phyloP scores from a whole-genome alignment of 2,888 invertebrate species.

The Luffia ferchaultella region DNA sequence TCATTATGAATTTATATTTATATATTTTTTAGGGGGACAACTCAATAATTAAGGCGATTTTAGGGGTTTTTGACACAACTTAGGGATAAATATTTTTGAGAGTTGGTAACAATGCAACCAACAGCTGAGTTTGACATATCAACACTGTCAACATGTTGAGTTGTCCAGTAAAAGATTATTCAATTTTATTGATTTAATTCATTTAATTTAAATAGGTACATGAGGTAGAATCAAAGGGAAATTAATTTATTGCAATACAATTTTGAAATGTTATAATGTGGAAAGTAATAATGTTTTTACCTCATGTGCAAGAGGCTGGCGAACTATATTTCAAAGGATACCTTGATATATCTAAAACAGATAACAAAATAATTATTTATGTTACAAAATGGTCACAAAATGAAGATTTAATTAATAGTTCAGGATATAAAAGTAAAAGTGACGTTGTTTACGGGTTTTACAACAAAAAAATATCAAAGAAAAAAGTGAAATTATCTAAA shows the following conservation, averaged over 20 bases:
- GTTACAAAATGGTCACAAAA: conserved; percentile 28
- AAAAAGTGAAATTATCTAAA: conserved; percentile 8
- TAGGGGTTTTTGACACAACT: no score
- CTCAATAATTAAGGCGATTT: no score
- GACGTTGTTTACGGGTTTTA: conserved; percentile 30
- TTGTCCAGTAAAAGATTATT: no score
- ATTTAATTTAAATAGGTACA: not conserved
- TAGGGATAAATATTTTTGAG: no score
- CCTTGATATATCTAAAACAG: conserved; percentile 17
- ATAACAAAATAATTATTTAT: conserved; percentile 27
- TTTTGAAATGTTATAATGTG: not conserved
- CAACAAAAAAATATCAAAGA: conserved; percentile 16
- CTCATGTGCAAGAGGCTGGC: conserved; percentile 1
- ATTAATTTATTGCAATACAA: not conserved
- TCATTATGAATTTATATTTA: no score
- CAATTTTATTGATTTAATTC: no score
- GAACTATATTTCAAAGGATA: conserved; percentile 34
- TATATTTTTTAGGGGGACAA: no score
- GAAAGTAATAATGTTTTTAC: not conserved
- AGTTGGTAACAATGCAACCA: no score
- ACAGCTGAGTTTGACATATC: no score
- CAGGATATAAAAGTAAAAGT: conserved; percentile 10
- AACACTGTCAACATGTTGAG: no score
- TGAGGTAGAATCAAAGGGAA: not conserved
- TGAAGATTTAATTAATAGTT: conserved; percentile 16